phyloP scores from a whole-genome alignment of 2,888 invertebrate species.

The Sarcophaga subvicina region DNA sequence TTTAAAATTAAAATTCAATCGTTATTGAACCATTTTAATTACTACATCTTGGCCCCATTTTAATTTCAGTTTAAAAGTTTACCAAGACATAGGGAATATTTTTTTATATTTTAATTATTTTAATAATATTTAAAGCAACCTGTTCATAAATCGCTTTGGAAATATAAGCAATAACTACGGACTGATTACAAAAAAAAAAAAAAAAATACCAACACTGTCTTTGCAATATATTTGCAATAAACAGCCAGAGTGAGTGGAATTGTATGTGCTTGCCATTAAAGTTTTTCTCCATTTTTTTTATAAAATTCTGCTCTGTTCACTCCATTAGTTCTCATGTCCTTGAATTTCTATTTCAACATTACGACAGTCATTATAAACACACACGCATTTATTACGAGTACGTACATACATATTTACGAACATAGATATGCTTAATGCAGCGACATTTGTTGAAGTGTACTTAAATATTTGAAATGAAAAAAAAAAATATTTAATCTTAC shows the following conservation, averaged over 20 bases:
- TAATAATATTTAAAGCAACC: constrained; percentile 1
- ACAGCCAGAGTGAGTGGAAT: constrained; percentile 13
- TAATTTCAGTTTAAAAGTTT: no score
- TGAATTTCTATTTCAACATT: constrained; percentile 38
- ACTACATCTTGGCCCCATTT: no score
- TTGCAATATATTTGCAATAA: constrained; percentile 32
- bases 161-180: neutral
- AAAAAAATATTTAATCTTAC: constrained; percentile 31
- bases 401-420: neutral
- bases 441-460: constrained; percentile 8
- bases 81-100: no score
- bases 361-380: constrained; percentile 21
- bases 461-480: neutral
- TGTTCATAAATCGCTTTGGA: neutral
- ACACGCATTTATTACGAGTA: neutral
- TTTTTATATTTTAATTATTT: no score
- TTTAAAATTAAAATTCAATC: no score
- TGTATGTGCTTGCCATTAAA: neutral
- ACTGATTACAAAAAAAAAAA: constrained; percentile 1
- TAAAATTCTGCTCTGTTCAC: neutral
- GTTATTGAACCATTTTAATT: no score
- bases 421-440: neutral
- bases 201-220: constrained; percentile 3
- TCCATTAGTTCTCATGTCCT: constrained; percentile 22
- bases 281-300: constrained; percentile 11